phyloP scores from a whole-genome alignment of 2,113 vertebrate species.

The Sinosuthora webbiana region DNA sequence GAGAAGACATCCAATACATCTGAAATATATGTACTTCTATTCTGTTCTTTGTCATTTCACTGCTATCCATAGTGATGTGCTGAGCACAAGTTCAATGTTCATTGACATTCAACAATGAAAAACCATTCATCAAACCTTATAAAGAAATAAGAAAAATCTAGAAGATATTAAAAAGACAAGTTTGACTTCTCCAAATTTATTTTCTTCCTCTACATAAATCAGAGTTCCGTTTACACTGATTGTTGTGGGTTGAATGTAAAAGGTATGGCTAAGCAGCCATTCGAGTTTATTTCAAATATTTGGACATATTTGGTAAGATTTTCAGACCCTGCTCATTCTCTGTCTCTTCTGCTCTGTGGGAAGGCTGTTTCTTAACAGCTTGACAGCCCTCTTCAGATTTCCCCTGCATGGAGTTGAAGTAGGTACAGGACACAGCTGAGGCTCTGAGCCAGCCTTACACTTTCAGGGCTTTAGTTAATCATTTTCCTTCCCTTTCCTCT shows the following conservation, averaged over 20 bases:
- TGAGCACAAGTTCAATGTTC: conserved; percentile 1
- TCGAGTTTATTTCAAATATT: conserved; percentile 49
- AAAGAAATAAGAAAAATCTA: conserved; percentile 29
- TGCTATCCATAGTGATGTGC: not conserved
- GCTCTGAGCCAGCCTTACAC: conserved; percentile 2
- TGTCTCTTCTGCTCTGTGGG: conserved; percentile 61
- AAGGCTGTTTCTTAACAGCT: conserved; percentile 55
- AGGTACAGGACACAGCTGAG: conserved; percentile 17
- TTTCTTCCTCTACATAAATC: conserved; percentile 28
- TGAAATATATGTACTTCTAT: not conserved
- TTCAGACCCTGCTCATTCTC: conserved; percentile 39
- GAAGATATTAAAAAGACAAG: not conserved
- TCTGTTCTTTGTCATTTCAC: conserved; percentile 19
- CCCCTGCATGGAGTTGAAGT: not conserved
- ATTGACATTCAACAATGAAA: not conserved
- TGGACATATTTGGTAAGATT: conserved; percentile 63
- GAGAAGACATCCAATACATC: not conserved
- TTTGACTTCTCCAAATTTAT: conserved; percentile 31
- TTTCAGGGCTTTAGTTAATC: conserved; percentile 1
- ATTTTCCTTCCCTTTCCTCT: not conserved
- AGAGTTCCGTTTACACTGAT: not conserved
- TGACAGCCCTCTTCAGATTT: conserved; percentile 26
- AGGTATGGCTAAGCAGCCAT: conserved; percentile 45
- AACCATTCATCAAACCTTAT: conserved; percentile 15
- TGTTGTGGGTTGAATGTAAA: conserved; percentile 25